phyloP scores from a whole-genome alignment of 35 echinoderm and acorn worm species.

The Lytechinus pictus region DNA sequence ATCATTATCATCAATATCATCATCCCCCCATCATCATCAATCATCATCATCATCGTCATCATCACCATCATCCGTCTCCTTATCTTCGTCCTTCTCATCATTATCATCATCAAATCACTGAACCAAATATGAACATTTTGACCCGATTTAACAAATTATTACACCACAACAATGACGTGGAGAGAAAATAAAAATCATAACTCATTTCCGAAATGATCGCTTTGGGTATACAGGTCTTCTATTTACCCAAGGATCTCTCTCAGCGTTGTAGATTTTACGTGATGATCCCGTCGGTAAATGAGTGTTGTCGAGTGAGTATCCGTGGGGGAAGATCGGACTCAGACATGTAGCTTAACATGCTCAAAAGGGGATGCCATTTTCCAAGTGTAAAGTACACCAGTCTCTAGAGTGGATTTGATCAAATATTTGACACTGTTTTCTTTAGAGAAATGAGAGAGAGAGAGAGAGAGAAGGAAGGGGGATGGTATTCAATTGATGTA shows the following conservation, averaged over 20 bases:
- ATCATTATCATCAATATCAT: slow-evolving; percentile 55
- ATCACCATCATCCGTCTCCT: slow-evolving; percentile 52
- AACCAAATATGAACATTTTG: background rate
- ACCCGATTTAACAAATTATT: background rate
- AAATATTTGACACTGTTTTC: background rate
- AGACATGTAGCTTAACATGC: background rate
- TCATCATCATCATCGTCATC: slow-evolving; percentile 47
- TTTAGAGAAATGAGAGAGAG: background rate
- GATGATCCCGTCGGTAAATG: background rate
- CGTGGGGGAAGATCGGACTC: background rate
- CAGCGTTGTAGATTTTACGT: background rate
- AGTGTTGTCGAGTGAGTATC: background rate
- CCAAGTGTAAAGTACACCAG: slow-evolving; percentile 5
- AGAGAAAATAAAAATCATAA: background rate
- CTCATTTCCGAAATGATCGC: background rate
- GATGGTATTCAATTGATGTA: background rate
- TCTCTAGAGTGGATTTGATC: background rate
- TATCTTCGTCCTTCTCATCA: background rate
- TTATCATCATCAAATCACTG: background rate
- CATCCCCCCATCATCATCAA: slow-evolving; percentile 51
- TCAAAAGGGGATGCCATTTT: background rate
- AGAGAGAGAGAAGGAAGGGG: background rate
- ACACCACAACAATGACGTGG: background rate
- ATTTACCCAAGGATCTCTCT: background rate
- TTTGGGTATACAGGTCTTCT: background rate